Percentiles rank a stretch among this genome's conserved stretches.
Evolutionary conservation across 2,888 invertebrate species (phyloP).

Genomic region (Eulithis prunata): DNA sequence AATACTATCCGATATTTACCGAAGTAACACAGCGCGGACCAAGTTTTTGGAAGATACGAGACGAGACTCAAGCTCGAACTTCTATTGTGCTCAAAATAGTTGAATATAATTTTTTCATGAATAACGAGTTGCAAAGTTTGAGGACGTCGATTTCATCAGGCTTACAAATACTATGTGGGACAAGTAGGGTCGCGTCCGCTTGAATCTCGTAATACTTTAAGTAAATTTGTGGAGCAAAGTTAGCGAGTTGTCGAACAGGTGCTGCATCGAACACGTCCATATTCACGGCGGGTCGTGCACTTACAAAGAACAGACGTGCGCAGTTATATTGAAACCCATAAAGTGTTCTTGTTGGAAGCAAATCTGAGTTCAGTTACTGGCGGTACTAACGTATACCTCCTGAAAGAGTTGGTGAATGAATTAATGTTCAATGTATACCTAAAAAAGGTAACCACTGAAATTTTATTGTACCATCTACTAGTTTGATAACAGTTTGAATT

Average conservation of each 20-base stretch:
- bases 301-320: slow-evolving; percentile 47
- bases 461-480: too few relatives aligned
- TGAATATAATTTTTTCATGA: slow-evolving; percentile 56
- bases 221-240: slow-evolving; percentile 73
- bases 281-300: slow-evolving; percentile 59
- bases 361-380: too few relatives aligned
- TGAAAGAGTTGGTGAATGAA: too few relatives aligned
- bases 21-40: slow-evolving; percentile 53
- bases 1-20: slow-evolving; percentile 66
- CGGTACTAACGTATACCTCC: too few relatives aligned
- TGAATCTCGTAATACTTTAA: slow-evolving; percentile 78
- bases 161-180: slow-evolving; percentile 71
- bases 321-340: slow-evolving; percentile 13
- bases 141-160: slow-evolving; percentile 66
- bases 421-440: too few relatives aligned
- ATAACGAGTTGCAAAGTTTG: slow-evolving; percentile 66
- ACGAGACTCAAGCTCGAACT: slow-evolving; percentile 37
- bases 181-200: slow-evolving; percentile 63
- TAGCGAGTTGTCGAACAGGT: slow-evolving; percentile 71
- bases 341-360: too few relatives aligned
- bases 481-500: too few relatives aligned
- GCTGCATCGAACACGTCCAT: slow-evolving; percentile 72
- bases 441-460: too few relatives aligned
- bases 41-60: slow-evolving; percentile 53
- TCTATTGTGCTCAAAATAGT: slow-evolving; percentile 54